phyloP scores from a whole-genome alignment of 2,113 vertebrate genomes.

The Hassar affinis region DNA sequence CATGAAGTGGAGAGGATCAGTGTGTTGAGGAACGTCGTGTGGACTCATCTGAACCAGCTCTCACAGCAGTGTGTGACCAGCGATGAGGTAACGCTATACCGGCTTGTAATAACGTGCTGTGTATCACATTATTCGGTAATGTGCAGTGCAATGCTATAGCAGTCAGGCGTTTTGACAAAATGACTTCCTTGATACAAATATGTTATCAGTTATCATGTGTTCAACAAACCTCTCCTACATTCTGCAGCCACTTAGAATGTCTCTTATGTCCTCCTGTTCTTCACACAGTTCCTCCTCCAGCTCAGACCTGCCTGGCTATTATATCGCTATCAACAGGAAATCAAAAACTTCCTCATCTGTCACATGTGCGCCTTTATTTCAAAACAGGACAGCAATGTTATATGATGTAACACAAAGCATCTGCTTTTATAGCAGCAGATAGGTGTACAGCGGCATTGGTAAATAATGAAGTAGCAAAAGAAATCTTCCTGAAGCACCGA shows the following conservation, averaged over 20 bases:
- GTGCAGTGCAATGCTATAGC: background rate
- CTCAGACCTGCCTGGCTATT: background rate
- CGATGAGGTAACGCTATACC: constrained; percentile 76
- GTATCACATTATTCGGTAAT: background rate
- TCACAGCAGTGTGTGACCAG: constrained; percentile 87
- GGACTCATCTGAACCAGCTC: constrained; percentile 90
- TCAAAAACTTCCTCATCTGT: background rate
- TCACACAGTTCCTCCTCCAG: background rate
- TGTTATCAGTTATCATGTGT: background rate
- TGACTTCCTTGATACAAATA: background rate
- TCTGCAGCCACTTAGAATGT: background rate
- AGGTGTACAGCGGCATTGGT: background rate
- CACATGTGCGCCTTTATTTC: background rate
- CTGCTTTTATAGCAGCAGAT: background rate
- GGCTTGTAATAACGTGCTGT: background rate
- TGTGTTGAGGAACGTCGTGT: constrained; percentile 83
- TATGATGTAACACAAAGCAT: background rate
- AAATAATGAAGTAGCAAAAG: background rate
- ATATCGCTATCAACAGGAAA: background rate
- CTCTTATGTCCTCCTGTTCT: background rate
- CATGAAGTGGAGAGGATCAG: constrained; percentile 86
- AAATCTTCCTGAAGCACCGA: background rate
- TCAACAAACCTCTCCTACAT: background rate
- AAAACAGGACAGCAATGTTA: background rate
- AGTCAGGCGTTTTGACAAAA: background rate